These are phyloP conservation scores for Clarias gariepinus DNA, from an alignment of 2,113 vertebrate genomes.

Conservation along the genomic window DNA sequence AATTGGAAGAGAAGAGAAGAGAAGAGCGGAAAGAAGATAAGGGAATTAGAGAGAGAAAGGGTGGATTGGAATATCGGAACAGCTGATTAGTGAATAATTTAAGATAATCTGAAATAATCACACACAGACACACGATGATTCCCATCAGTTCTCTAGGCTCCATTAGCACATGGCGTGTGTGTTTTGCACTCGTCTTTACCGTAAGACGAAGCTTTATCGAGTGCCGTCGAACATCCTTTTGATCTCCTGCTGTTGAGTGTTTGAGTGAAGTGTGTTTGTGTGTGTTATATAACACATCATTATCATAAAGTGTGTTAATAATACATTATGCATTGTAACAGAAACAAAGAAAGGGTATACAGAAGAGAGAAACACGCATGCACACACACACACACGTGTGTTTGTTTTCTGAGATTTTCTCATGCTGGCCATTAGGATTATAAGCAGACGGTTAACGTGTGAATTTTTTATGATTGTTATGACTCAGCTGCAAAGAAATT, in stretches of 20 bases:
- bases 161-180: background rate
- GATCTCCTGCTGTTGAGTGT: constrained; percentile 1
- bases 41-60: background rate
- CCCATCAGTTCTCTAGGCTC: background rate
- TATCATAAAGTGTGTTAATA: background rate
- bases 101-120: background rate
- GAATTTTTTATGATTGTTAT: constrained; percentile 63
- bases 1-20: background rate
- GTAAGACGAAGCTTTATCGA: background rate
- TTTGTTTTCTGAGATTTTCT: constrained; percentile 48
- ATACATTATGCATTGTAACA: constrained; percentile 24
- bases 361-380: constrained; percentile 30
- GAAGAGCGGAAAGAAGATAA: background rate
- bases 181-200: background rate
- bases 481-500: constrained; percentile 39
- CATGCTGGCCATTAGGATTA: constrained; percentile 61
- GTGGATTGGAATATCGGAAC: background rate
- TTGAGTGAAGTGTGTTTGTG: constrained; percentile 14
- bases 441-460: constrained; percentile 52
- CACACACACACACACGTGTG: constrained; percentile 39
- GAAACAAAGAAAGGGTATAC: constrained; percentile 26
- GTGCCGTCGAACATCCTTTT: background rate
- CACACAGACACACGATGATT: background rate
- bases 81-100: background rate
- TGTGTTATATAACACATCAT: no score